phyloP scores from a whole-genome alignment of 2,113 vertebrate species.

The Benthochromis sp. region DNA sequence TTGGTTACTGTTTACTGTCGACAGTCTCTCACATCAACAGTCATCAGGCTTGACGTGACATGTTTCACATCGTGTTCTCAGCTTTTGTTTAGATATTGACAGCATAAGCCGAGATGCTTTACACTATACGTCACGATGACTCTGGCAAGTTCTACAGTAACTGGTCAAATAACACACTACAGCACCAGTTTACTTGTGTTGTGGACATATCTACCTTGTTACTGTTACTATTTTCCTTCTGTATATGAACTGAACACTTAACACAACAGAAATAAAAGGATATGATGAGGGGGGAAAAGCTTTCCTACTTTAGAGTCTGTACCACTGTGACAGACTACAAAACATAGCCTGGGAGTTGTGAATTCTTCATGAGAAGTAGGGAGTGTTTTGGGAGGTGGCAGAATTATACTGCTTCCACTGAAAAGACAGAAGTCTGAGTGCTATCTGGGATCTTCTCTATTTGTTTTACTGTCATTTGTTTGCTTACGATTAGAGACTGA shows the following conservation, averaged over 20 bases:
- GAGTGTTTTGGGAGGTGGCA: neutral
- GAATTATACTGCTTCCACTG: neutral
- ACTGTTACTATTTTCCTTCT: neutral
- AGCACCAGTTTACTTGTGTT: neutral
- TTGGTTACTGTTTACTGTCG: neutral
- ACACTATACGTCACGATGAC: neutral
- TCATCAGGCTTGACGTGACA: neutral
- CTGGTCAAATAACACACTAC: neutral
- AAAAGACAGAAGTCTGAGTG: neutral
- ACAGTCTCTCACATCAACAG: neutral
- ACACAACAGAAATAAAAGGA: neutral
- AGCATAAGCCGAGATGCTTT: neutral
- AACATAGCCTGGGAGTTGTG: neutral
- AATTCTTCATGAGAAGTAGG: accelerated
- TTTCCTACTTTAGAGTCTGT: neutral
- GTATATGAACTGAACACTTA: neutral
- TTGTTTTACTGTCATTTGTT: neutral
- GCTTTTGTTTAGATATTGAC: neutral
- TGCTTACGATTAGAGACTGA: neutral
- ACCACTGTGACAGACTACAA: neutral
- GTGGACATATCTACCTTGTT: neutral
- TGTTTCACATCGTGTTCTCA: neutral
- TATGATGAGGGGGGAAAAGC: neutral
- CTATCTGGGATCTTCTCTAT: neutral
- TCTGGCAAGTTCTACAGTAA: neutral